phyloP scores from a whole-genome alignment of 2,113 vertebrate genomes.

The human region DNA sequence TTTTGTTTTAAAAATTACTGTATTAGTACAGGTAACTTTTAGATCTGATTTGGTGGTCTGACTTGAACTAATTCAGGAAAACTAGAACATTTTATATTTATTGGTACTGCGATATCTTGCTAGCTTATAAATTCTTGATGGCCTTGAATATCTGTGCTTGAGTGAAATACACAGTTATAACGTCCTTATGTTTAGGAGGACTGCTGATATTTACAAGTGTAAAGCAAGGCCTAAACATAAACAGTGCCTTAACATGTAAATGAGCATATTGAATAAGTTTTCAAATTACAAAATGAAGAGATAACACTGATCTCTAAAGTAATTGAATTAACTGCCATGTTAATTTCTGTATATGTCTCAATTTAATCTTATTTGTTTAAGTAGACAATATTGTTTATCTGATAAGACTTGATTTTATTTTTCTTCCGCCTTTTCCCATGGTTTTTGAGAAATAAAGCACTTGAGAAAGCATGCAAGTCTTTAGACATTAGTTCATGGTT shows the following conservation, averaged over 20 bases:
- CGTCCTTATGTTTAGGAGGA: neutral
- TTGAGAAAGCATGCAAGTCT: neutral
- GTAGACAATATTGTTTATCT: neutral
- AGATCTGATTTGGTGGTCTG: neutral
- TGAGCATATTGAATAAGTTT: neutral
- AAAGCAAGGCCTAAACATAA: neutral
- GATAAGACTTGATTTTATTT: constrained; percentile 26
- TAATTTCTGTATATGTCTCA: neutral
- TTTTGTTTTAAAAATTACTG: neutral
- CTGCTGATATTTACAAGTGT: neutral
- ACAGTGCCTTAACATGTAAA: neutral
- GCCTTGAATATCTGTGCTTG: neutral
- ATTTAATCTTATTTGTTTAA: neutral
- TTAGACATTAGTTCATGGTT: neutral
- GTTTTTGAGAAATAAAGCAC: neutral
- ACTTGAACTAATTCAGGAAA: neutral
- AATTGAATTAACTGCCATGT: neutral
- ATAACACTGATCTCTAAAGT: neutral
- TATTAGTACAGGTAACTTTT: neutral
- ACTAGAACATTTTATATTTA: neutral
- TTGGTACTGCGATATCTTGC: neutral
- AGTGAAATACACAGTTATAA: neutral
- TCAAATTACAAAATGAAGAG: neutral
- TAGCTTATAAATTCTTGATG: neutral
- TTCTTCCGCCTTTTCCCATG: neutral